Evolutionary conservation across 2,797 vertebrate genomes (phyloP).

Genomic region (Poecilia gillii): DNA sequence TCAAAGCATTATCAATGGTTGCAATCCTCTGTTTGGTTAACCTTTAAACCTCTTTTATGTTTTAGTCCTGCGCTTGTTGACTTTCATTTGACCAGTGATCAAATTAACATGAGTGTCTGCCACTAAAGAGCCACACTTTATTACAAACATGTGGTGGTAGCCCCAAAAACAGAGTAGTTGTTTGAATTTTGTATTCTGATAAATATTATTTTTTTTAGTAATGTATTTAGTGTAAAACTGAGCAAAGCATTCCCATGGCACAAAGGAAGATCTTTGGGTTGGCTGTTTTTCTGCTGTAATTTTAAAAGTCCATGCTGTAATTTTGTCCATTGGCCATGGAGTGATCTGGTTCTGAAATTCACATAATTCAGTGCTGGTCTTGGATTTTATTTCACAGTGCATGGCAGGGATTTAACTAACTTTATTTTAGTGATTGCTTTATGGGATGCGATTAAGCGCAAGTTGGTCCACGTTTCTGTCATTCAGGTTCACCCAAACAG

Average conservation of each 20-base stretch:
- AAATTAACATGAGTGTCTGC: slow-evolving; percentile 76
- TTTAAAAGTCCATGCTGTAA: slow-evolving; percentile 32
- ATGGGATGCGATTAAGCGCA: not conserved
- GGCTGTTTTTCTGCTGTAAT: slow-evolving; percentile 34
- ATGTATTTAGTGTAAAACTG: slow-evolving; percentile 53
- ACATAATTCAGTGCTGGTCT: slow-evolving; percentile 34
- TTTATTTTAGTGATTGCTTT: slow-evolving; percentile 20
- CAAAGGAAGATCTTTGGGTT: slow-evolving; percentile 52
- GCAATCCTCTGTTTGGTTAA: slow-evolving; percentile 67
- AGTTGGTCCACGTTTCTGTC: slow-evolving; percentile 12
- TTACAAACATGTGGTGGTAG: slow-evolving; percentile 78
- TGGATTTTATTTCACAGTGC: slow-evolving; percentile 16
- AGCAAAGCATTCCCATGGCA: slow-evolving; percentile 54
- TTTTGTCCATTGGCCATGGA: slow-evolving; percentile 39
- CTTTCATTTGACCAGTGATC: slow-evolving; percentile 76
- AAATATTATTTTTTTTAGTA: slow-evolving; percentile 25
- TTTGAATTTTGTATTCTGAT: slow-evolving; percentile 62
- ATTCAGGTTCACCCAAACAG: slow-evolving; percentile 91
- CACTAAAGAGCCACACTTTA: slow-evolving; percentile 73
- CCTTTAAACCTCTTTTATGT: slow-evolving; percentile 78
- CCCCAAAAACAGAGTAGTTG: slow-evolving; percentile 26
- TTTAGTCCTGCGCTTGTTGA: slow-evolving; percentile 75
- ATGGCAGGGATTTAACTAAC: not conserved
- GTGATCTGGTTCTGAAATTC: slow-evolving; percentile 40
- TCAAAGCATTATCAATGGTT: slow-evolving; percentile 64